Conservation (phyloP, 2,113 vertebrate species). For the Pongo abelii region DNA sequence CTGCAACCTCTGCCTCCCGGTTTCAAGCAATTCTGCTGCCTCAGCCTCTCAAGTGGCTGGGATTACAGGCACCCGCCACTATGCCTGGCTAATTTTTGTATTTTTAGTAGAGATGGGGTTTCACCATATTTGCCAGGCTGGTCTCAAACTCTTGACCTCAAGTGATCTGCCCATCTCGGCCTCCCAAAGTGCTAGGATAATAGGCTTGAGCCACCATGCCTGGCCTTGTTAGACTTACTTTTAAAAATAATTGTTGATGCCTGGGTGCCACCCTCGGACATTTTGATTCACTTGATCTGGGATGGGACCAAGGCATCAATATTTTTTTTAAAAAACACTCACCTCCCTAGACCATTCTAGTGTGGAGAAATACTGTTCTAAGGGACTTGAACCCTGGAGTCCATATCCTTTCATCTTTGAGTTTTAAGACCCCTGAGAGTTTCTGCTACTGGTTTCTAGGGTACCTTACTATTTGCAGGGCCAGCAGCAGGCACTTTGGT, state of each 20-base stretch:
- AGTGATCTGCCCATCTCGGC: no score
- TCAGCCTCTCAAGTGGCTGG: no score
- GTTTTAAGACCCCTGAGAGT: not conserved
- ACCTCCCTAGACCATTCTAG: not conserved
- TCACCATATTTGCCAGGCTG: no score
- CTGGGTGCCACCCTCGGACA: not conserved
- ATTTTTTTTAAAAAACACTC: not conserved
- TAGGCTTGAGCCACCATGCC: no score
- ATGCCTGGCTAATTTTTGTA: no score
- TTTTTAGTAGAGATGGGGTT: no score
- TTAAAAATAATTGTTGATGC: not conserved
- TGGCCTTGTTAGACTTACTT: not conserved
- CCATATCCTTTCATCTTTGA: not conserved
- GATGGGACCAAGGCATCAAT: not conserved
- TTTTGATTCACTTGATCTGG: not conserved
- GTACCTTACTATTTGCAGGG: no score
- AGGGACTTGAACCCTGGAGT: not conserved
- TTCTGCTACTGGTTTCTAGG: not conserved
- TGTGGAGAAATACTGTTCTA: not conserved
- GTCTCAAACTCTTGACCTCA: no score
- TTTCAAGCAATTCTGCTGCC: no score
- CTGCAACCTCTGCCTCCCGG: no score
- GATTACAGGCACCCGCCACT: no score
- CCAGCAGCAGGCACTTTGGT: not conserved
- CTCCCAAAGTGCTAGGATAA: no score